A percentile compares a stretch with the other conserved stretches of the same genome.
Conservation (phyloP, 2,797 vertebrate genomes). For the Harpagifer antarcticus region DNA sequence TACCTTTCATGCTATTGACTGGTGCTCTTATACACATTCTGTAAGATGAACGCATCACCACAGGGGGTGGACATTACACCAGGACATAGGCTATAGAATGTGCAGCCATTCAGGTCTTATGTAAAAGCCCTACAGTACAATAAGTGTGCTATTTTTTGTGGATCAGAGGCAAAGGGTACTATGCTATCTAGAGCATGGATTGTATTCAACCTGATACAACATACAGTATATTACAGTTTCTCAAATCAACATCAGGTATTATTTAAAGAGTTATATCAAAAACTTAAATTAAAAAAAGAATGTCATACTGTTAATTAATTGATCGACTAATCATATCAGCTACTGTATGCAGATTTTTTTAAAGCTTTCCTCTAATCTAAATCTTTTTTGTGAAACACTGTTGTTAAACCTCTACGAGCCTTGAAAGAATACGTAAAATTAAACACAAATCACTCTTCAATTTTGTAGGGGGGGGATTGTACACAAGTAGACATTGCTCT, state of each 20-base stretch:
- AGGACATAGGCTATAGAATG: not conserved
- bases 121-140: slow-evolving; percentile 8
- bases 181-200: no score
- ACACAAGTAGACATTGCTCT: not conserved
- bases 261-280: not conserved
- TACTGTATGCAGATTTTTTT: not conserved
- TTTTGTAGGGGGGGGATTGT: no score
- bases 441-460: not conserved
- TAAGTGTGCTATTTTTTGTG: not conserved
- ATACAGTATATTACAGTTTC: not conserved
- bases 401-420: not conserved
- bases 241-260: not conserved
- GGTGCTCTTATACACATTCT: not conserved
- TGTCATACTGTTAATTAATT: not conserved
- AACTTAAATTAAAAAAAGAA: not conserved
- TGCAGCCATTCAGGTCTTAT: not conserved
- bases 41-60: not conserved
- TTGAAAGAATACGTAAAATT: not conserved
- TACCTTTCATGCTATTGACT: slow-evolving; percentile 12
- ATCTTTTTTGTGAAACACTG: not conserved
- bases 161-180: no score
- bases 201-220: not conserved
- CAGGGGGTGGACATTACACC: not conserved
- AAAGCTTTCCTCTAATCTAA: not conserved
- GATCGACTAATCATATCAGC: not conserved